phyloP scores from a whole-genome alignment of 2,888 invertebrate species.

The Tethea ocularis region DNA sequence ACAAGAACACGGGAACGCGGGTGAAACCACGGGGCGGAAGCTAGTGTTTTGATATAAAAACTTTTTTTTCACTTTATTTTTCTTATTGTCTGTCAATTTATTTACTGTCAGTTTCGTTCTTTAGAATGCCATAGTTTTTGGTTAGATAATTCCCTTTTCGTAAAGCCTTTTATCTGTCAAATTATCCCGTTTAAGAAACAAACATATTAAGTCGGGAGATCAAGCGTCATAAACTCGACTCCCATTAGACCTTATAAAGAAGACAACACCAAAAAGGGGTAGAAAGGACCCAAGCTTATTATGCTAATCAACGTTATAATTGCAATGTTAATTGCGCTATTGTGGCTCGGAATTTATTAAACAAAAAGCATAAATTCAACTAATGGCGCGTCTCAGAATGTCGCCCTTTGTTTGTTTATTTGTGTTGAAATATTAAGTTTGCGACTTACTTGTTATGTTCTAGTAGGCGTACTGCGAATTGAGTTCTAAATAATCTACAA shows the following conservation, averaged over 20 bases:
- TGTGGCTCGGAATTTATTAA: conserved; percentile 34
- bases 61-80: too few relatives aligned
- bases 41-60: too few relatives aligned
- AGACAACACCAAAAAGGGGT: conserved; percentile 2
- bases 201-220: background rate
- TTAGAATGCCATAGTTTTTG: too few relatives aligned
- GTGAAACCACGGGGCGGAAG: too few relatives aligned
- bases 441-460: background rate
- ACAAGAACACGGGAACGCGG: too few relatives aligned
- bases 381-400: conserved; percentile 6
- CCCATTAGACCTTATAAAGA: background rate
- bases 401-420: conserved; percentile 2
- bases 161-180: background rate
- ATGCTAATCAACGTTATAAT: conserved; percentile 36
- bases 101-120: too few relatives aligned
- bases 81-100: too few relatives aligned
- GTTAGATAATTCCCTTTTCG: background rate
- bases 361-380: conserved; percentile 42
- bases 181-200: background rate
- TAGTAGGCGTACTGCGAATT: background rate
- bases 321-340: conserved; percentile 25
- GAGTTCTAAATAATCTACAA: background rate
- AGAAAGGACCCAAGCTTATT: conserved; percentile 21
- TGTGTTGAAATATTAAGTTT: background rate
- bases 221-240: background rate